Percentiles rank a stretch among this genome's conserved stretches.
Conservation (phyloP, 2,888 invertebrate genomes). For the Bugula neritina region DNA sequence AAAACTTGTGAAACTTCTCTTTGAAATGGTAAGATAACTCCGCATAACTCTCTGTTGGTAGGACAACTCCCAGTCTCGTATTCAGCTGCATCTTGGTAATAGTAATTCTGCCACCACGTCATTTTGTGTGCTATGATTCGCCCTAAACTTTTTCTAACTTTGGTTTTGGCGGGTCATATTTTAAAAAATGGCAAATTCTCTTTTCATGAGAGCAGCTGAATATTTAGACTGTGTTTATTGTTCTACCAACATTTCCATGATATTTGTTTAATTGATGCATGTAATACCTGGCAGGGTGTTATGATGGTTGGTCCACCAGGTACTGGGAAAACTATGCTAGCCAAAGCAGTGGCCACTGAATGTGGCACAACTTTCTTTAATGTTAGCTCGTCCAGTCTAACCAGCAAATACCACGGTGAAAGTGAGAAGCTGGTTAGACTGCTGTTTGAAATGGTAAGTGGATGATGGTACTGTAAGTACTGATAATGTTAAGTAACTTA, state of each 20-base stretch:
- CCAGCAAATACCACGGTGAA: constrained; percentile 92
- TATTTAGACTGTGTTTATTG: too few species aligned
- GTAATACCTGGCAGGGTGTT: constrained; percentile 17
- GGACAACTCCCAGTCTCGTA: not conserved
- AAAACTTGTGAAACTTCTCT: constrained; percentile 88
- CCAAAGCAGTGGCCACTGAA: constrained; percentile 53
- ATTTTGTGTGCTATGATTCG: too few species aligned
- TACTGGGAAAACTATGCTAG: constrained; percentile 49
- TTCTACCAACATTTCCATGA: not conserved
- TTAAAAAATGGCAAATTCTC: too few species aligned
- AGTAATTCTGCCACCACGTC: too few species aligned
- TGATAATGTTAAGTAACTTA: too few species aligned
- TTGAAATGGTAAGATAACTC: constrained; percentile 75
- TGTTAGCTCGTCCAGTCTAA: constrained; percentile 86
- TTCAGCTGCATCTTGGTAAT: too few species aligned
- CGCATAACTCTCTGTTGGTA: not conserved
- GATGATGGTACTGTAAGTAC: too few species aligned
- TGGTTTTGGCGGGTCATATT: too few species aligned
- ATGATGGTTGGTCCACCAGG: constrained; percentile 26
- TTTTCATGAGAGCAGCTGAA: too few species aligned
- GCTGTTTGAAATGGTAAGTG: constrained; percentile 91
- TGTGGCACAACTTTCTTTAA: constrained; percentile 57
- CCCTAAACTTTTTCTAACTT: too few species aligned
- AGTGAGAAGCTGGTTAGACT: constrained; percentile 89
- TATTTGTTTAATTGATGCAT: not conserved